Evolutionary conservation across 2,113 vertebrate genomes (phyloP).

Genomic region (Colaptes auratus): DNA sequence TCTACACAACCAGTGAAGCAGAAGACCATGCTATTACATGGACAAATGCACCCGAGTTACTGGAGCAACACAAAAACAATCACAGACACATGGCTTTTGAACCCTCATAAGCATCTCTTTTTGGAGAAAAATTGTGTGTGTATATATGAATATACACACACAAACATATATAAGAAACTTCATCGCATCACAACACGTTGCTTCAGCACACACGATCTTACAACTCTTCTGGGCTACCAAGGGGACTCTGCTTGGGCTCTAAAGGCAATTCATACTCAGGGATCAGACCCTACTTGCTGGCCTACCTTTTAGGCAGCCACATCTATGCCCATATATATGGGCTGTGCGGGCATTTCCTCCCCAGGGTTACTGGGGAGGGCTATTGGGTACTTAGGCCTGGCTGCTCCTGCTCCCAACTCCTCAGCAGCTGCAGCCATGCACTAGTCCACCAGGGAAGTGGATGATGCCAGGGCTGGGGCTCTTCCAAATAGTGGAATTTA

Average conservation of each 20-base stretch:
- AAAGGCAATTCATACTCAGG: neutral
- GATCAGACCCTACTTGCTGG: neutral
- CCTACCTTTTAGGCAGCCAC: neutral
- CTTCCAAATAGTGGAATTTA: accelerated
- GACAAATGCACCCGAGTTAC: constrained; percentile 78
- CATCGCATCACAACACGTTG: neutral
- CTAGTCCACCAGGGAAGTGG: accelerated
- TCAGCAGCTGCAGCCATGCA: neutral
- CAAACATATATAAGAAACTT: neutral
- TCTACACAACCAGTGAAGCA: constrained; percentile 70
- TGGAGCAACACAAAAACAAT: constrained; percentile 81
- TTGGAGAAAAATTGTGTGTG: neutral
- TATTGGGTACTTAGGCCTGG: accelerated
- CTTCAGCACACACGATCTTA: neutral
- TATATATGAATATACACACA: neutral
- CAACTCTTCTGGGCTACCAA: accelerated
- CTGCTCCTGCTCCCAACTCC: accelerated
- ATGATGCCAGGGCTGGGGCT: neutral
- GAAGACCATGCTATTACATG: constrained; percentile 81
- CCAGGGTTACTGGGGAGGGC: neutral
- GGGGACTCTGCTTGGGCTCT: accelerated
- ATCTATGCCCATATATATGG: accelerated
- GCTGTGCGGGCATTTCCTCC: accelerated
- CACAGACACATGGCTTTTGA: constrained; percentile 71
- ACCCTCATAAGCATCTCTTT: constrained; percentile 48